Evolutionary conservation across 2,113 vertebrate genomes (phyloP).

Genomic region (Psophia crepitans): DNA sequence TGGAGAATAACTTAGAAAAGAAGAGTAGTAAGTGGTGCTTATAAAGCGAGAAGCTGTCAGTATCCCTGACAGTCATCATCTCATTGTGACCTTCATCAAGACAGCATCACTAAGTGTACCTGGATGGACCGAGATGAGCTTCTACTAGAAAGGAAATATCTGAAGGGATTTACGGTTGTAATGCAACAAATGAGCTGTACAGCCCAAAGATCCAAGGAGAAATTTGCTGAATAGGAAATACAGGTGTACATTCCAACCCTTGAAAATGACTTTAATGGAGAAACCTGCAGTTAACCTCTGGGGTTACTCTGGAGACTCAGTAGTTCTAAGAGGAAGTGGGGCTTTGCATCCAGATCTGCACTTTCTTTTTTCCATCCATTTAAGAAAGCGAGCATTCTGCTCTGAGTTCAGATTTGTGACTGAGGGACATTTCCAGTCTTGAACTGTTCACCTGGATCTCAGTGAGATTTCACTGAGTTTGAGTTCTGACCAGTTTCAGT

Average conservation of each 20-base stretch:
- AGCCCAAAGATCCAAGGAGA: background rate
- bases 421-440: background rate
- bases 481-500: background rate
- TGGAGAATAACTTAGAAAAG: constrained; percentile 68
- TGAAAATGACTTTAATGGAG: background rate
- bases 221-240: background rate
- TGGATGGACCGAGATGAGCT: background rate
- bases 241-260: background rate
- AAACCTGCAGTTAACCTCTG: background rate
- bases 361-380: background rate
- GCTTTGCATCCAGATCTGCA: background rate
- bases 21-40: constrained; percentile 82
- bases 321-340: background rate
- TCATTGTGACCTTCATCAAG: constrained; percentile 80
- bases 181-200: background rate
- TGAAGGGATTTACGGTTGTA: background rate
- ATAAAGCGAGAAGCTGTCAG: constrained; percentile 78
- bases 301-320: background rate
- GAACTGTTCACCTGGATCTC: background rate
- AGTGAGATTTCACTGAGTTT: background rate
- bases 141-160: background rate
- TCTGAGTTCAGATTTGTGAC: background rate
- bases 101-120: constrained; percentile 78
- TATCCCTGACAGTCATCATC: constrained; percentile 80
- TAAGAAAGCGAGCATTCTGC: background rate